Base-by-base conservation (phyloP, 2,113 vertebrate genomes). In the Anolis sagrei region DNA sequence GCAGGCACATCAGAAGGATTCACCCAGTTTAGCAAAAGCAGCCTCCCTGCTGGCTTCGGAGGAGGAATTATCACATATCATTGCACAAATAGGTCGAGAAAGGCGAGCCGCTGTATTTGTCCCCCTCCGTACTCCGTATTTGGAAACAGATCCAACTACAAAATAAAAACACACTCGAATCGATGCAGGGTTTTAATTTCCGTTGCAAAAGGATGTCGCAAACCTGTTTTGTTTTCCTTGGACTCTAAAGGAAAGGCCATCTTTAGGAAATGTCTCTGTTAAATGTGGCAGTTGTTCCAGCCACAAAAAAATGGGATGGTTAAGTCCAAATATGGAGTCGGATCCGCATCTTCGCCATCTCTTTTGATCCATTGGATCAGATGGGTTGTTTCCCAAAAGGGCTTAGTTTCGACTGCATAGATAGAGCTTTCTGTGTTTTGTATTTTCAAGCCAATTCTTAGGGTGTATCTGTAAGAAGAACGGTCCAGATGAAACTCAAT, bases 11-110 rank as follows among this genome's bases (percentile, higher is more conserved):
- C 66, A 81, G 66, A 25, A 66, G 68, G 3, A 49, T 14, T 2
- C 25, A n/a, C 9, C 21, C 0, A 2, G 32, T n/a, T 74, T 48
- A 75, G 10, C 49, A 1, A 19, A 86, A 79, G 69, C 54, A 1
- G 76, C 70, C n/a, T 61, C 87, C 81, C 69, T 90, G 86, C 79
- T 86, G 91, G n/a, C 89, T 93, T 86, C 39, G 86, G 69, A 84
- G 76, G 84, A 64, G 87, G 80, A 73, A 94, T 93, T 89, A 91
- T 90, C 73, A 61, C 94, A 92, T 91, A 79, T 94, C 92, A 88
- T 85, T 91, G 95, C 90, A 94, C 94, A 96, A 95, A 94, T 96
- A 92, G 95, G 95, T 95, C 95, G 92, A 68, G 91, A 70, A 87
- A 88, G 70, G 73, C 79, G 58, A 91, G 83, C 34, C 25, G 44